Conservation (phyloP, 2,113 vertebrate species). For the Dasyornis broadbenti region DNA sequence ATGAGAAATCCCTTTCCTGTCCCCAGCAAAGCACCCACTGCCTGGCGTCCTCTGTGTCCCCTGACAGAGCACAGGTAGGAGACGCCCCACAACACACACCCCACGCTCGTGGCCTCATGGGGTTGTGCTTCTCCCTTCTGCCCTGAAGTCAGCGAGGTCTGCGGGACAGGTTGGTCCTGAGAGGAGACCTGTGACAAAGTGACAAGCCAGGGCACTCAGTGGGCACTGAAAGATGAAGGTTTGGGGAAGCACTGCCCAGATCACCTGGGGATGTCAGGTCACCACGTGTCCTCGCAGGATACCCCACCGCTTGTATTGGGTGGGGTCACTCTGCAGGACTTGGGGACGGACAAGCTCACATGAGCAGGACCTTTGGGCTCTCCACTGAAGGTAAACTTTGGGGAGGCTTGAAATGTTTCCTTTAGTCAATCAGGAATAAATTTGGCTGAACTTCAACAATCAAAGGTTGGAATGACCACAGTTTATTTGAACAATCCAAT, state of each 20-base stretch:
- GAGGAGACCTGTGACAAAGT: not conserved
- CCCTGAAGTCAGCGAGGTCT: not conserved
- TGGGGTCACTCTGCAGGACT: not conserved
- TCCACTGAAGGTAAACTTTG: fast-evolving
- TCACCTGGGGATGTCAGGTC: not conserved
- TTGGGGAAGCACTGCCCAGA: not conserved
- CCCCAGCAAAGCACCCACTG: not conserved
- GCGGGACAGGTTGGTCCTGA: not conserved
- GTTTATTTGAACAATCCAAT: not conserved
- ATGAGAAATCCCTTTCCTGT: not conserved
- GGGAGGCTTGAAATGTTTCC: not conserved
- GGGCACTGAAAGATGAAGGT: not conserved
- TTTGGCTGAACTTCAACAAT: not conserved
- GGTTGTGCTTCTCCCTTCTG: not conserved
- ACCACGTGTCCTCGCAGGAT: not conserved
- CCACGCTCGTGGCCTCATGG: fast-evolving
- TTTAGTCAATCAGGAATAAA: not conserved
- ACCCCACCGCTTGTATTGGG: not conserved
- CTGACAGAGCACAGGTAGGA: not conserved
- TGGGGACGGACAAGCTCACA: not conserved
- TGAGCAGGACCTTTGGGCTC: not conserved
- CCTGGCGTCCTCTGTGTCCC: not conserved
- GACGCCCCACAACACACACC: not conserved
- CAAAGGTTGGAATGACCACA: not conserved
- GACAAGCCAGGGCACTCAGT: not conserved